These are phyloP conservation scores for Typhlichthys eigenmanni DNA, from an alignment of 2,797 vertebrate genomes.

Conservation along the genomic window DNA sequence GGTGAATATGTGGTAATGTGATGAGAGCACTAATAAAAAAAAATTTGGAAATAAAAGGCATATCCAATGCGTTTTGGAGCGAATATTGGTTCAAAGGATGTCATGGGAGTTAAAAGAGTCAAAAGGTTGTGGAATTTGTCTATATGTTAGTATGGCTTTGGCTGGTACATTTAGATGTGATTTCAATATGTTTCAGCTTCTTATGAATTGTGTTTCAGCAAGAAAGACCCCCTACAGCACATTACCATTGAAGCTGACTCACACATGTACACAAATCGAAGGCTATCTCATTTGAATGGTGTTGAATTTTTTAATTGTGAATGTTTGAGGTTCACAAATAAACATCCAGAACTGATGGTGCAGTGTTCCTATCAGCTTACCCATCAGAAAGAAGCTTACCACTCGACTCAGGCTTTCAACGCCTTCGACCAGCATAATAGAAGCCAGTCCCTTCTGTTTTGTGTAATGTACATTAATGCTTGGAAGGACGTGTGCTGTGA, in stretches of 20 bases:
- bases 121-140: constrained; percentile 45
- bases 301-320: no score
- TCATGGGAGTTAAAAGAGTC: constrained; percentile 43
- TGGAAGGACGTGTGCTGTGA: constrained; percentile 33
- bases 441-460: no score
- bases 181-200: constrained; percentile 15
- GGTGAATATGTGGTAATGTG: constrained; percentile 49
- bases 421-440: no score
- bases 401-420: no score
- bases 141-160: constrained; percentile 29
- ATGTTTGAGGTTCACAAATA: no score
- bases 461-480: constrained; percentile 7
- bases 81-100: constrained; percentile 48
- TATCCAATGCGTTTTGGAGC: constrained; percentile 43
- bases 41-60: constrained; percentile 56
- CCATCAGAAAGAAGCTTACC: no score
- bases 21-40: constrained; percentile 43
- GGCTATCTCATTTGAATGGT: no score
- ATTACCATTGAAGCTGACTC: no score
- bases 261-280: no score
- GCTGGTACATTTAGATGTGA: constrained; percentile 19
- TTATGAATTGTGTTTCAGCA: neutral
- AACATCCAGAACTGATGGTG: no score
- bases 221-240: no score
- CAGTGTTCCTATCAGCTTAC: no score